Base-by-base conservation (phyloP, 1,140 invertebrate species). In the Calliphora vicina region DNA sequence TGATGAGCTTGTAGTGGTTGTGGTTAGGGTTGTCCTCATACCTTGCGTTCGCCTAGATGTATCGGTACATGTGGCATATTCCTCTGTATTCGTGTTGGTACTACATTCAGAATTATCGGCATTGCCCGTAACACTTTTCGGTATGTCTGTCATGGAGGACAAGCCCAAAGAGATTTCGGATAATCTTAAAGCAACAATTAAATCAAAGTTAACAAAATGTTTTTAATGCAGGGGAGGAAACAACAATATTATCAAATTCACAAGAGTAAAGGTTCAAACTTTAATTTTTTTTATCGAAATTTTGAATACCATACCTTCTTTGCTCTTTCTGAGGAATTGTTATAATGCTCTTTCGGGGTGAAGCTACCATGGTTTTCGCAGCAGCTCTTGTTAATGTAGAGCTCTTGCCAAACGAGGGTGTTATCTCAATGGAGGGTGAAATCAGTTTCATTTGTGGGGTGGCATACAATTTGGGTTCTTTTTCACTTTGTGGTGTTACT, bases 51-150 rank as follows among this genome's bases (percentile, higher is more conserved):
- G 95, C 85, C 94, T 95, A 42, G 96, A 96, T 90, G 95, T 96
- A 88, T 96, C 96, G 72, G 90, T 91, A 81, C 90, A 91, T 87
- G 96, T 97, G 84, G 96, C 94, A 90, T 97, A 97, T 88, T 97
- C 96, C 88, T 97, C 96, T 27, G 96, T 97, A 27, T 95, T 96
- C 1, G 96, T 97, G 35, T 95, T 96, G 1, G 96, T 97, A 82
- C 96, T 96, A 84, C 94, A 94, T 91, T 97, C 96, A 10, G 95
- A 96, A 25, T 96, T 92, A 89, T 96, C 95, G 2, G 93, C 95
- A 87, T 95, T 95, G 1, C 94, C 93, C 5, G 29, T 78, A 25
- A 74, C 73, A 10, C 85, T 85, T 72, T 86, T 87, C n/a, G 86
- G 86, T n/a, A 61, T 71, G n/a, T 71, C 85, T 0, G 73, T 76